Base-by-base conservation (phyloP, 1,140 invertebrate genomes). In the Phymastichus coffea region DNA sequence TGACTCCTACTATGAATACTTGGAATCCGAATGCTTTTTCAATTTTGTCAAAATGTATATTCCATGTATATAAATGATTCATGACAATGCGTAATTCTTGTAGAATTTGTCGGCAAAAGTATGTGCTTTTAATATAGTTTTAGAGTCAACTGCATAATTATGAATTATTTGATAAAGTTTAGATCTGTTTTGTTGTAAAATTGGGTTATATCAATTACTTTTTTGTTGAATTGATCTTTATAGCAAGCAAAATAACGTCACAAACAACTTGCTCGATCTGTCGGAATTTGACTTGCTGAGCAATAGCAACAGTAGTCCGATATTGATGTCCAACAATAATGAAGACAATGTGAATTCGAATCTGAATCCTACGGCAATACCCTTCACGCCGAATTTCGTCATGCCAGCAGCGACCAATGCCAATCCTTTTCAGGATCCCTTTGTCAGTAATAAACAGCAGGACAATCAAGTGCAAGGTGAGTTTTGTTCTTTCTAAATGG, bases 211-310 rank as follows among this genome's bases (percentile, higher is more conserved):
- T n/a, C n/a, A n/a, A n/a, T n/a, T n/a, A n/a, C n/a, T n/a, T n/a
- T n/a, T n/a, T n/a, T n/a, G n/a, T n/a, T n/a, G n/a, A n/a, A n/a
- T n/a, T n/a, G n/a, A n/a, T n/a, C n/a, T 33, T 79, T 80, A 63
- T 79, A 81, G 79, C 71, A 81, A 78, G 64, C 78, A 81, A 72
- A 81, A 82, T 74, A 81, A 81, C 77, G 79, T 80, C 69, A 80
- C 79, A 66, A 81, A 81, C 75, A 81, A 79, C 74, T 74, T 81
- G 63, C 78, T 81, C 76, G 80, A 81, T 70, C 71, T 82, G 66
- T 78, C 78, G 70, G 79, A 81, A 64, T 79, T 83, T 75, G 83
- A 85, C 66, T 77, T 80, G 66, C 74, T 85, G 68, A 84, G 81
- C 77, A 83, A 83, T 79, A 82, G 79, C 72, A 80, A 79, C 73